Base-by-base conservation (phyloP, 1,140 invertebrate species). In the Drosophila virilis region DNA sequence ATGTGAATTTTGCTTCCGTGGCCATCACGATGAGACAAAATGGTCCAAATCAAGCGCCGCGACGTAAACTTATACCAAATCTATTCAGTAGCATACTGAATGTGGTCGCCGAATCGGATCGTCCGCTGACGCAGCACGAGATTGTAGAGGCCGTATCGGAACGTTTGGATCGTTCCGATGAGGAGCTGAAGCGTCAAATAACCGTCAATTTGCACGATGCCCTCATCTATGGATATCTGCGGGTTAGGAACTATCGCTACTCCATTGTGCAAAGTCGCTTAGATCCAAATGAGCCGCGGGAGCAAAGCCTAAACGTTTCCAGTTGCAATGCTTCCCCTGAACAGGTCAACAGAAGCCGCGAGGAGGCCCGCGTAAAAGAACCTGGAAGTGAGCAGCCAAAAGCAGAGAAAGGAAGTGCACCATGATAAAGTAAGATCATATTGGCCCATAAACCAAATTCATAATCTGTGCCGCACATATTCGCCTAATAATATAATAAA, bases 111-210 rank as follows among this genome's bases (percentile, higher is more conserved):
- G 77, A 77, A 5, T 59, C 83, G 22, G 76, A 88, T 8, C 84
- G 50, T 12, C 83, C 83, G 2, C 35, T 88, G 13, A 83, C 83
- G 0, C 84, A 88, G 22, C 76, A 76, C 33, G 83, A 88, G 43
- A 88, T 88, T 22, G 73, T 80, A 8, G 84, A 77, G 13, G 84
- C 72, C 5, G 67, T 88, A 2, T 59, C 84, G 37, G 35, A 72
- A 33, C 76, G 69, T 6, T 28, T 88, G 46, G 77, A 88, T 4
- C 83, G 83, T 32, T 69, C 9, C 55, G 83, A 88, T 32, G 83
- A 88, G 79, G 83, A 88, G 64, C 48, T 88, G 2, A 88, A 77
- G 37, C 83, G 83, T 2, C 83, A 88, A 52, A 72, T 88, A 1
- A 88, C 80, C 0, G 83, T 88, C 0, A 68, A 75, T 42, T 66